Evolutionary conservation across 2,888 invertebrate genomes (phyloP), one percentile per base, ranked within the genome.

Genomic region (Meganola albula): DNA sequence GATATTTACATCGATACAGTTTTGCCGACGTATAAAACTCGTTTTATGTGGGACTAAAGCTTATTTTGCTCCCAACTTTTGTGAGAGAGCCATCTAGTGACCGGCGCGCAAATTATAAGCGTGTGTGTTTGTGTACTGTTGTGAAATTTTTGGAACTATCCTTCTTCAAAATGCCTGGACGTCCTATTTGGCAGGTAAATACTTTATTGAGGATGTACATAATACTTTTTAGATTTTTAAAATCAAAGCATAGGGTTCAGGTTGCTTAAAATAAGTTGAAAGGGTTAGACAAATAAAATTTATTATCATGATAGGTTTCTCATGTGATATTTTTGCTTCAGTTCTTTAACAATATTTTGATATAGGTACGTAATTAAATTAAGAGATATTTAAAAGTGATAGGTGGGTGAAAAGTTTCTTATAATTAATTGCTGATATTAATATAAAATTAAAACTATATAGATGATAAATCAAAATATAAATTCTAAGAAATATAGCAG

Each of bases 151-250:
- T 63, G 58, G 53, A 52, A 64, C 60, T 60, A n/a, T 54, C 34
- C 34, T 33, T 38, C 42, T 49, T 41, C 52, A 88, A 80, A 78
- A 92, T 92, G 91, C 91, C 92, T 78, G 91, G 91, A 88, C 91
- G 91, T 88, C 91, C 91, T 48, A 85, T 92, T 74, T 92, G 91
- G 91, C 92, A 92, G 89, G 92, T 92, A 74, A 82, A 53, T 37
- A 10, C 32, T 21, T 22, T 30, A 30, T 8, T 27, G 10, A 12
- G 12, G 16, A 23, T 28, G 4, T 4, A 4, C 16, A 5, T 16
- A 4, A 16, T 16, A 16, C 16, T 16, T 16, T 16, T 5, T 5
- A 5, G 4, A 16, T 16, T 16, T 16, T 16, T 16, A 4, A 16
- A 16, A 6, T 16, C 16, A 6, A 16, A 16, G 6, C 16, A 16